Evolutionary conservation across 2,113 vertebrate genomes (phyloP), one percentile per base, ranked within the genome.

Genomic region (Reinhardtius hippoglossoides): DNA sequence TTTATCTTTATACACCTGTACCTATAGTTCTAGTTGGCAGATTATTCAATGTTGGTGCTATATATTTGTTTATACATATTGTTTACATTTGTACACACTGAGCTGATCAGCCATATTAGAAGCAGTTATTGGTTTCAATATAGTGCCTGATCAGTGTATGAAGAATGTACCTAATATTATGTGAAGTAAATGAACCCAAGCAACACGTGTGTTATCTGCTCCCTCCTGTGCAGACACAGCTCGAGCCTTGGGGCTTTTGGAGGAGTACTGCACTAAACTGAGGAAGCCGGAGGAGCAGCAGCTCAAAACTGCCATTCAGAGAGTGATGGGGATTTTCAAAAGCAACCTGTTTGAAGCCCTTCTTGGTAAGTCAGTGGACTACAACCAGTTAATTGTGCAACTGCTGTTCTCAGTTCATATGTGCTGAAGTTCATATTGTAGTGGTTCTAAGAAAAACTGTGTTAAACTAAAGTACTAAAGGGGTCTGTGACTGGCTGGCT

Each of bases 291-390:
- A 98, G 78, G 97, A 98, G 77, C 95, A 96, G 80, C 94, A 94
- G 76, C 93, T 99, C 85, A 97, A 96, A 94, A 95, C 93, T 87
- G 97, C 97, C 90, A 95, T 99, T 90, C 94, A 94, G 91, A 96
- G 96, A 92, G 96, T 98, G 81, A 96, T 97, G 95, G 93, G 91
- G 70, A 96, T 98, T 93, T 97, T 99, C 90, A 96, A 94, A 89
- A 99, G 97, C 94, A 96, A 95, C 88, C 95, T 99, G 83, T 99
- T 99, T 91, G 95, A 97, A 92, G 97, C 97, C 55, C 94, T 99
- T 89, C 92, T 99, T 78, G 97, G 97, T 99, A 95, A 93, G 97
- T 95, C 35, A 42, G 3, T 50, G 3, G 31, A 65, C 7, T 40
- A 55, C 24, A 21, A 27, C 3, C 26, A 26, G 4, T 27, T 40